A percentile compares a stretch with the other conserved stretches of the same genome.
These are phyloP conservation scores for Leucopsar rothschildi DNA, from an alignment of 2,113 vertebrate genomes.

Conservation along the genomic window DNA sequence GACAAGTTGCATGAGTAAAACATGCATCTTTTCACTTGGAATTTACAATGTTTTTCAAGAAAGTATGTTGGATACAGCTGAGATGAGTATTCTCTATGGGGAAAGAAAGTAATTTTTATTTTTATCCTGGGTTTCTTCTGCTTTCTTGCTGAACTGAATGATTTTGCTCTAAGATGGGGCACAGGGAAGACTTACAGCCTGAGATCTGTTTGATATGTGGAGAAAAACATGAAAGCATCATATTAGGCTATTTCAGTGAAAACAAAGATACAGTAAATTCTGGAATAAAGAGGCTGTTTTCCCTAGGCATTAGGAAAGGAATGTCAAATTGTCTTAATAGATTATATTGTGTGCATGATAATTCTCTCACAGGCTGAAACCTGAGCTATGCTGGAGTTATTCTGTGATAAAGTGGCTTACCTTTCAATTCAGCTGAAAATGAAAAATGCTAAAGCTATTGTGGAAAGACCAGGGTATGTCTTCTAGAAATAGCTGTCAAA, in stretches of 20 bases:
- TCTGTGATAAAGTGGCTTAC: background rate
- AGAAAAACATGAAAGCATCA: background rate
- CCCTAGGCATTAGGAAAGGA: background rate
- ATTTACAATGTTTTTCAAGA: background rate
- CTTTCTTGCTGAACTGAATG: background rate
- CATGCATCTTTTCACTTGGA: background rate
- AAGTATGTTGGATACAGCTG: background rate
- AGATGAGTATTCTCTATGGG: background rate
- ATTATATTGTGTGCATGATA: background rate
- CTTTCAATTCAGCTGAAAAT: background rate
- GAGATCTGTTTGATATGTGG: background rate
- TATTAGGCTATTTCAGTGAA: background rate
- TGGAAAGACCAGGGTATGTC: background rate
- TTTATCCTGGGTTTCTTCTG: background rate
- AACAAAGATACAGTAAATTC: background rate
- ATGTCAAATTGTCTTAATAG: background rate
- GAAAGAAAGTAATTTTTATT: background rate
- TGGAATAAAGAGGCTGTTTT: background rate
- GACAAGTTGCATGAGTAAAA: background rate
- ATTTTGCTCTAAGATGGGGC: background rate
- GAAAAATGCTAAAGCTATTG: background rate
- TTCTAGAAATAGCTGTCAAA: background rate
- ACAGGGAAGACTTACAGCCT: background rate
- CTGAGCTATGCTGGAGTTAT: background rate
- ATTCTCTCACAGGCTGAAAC: background rate